Evolutionary conservation across 2,888 invertebrate genomes (phyloP).

Genomic region (Xestia sexstrigata): DNA sequence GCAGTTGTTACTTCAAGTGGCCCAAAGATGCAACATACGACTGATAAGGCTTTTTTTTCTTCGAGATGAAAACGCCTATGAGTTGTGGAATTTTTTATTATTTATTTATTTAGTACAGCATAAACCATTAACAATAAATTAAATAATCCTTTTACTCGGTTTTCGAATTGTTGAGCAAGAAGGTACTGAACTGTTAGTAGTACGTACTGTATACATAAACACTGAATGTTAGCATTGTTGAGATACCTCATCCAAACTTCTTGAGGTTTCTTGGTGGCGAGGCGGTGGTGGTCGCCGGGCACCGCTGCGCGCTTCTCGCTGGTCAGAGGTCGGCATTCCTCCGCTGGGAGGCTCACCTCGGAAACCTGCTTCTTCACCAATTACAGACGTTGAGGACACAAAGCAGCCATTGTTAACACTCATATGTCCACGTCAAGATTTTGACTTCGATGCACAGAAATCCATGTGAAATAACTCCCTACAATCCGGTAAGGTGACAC

Average conservation of each 20-base stretch:
- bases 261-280: not conserved
- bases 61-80: not conserved
- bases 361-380: constrained; percentile 52
- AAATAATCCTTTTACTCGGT: too few species aligned
- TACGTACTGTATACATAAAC: not conserved
- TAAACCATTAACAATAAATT: too few species aligned
- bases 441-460: not conserved
- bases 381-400: constrained; percentile 45
- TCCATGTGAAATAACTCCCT: constrained; percentile 2
- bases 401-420: constrained; percentile 31
- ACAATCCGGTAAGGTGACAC: not conserved
- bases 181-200: not conserved
- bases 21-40: not conserved
- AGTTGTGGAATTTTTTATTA: too few species aligned
- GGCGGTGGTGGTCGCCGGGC: constrained; percentile 31
- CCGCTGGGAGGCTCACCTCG: constrained; percentile 50
- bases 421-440: constrained; percentile 23
- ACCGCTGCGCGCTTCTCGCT: constrained; percentile 35
- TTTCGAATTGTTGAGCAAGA: not conserved
- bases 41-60: not conserved
- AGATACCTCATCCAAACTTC: constrained; percentile 43
- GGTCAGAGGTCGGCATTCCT: constrained; percentile 76
- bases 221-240: not conserved
- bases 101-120: too few species aligned
- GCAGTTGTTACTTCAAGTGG: not conserved